A percentile compares a stretch with the other conserved stretches of the same genome.
Evolutionary conservation across 2,888 invertebrate species (phyloP).

Genomic region (Chromoteleia sp.): DNA sequence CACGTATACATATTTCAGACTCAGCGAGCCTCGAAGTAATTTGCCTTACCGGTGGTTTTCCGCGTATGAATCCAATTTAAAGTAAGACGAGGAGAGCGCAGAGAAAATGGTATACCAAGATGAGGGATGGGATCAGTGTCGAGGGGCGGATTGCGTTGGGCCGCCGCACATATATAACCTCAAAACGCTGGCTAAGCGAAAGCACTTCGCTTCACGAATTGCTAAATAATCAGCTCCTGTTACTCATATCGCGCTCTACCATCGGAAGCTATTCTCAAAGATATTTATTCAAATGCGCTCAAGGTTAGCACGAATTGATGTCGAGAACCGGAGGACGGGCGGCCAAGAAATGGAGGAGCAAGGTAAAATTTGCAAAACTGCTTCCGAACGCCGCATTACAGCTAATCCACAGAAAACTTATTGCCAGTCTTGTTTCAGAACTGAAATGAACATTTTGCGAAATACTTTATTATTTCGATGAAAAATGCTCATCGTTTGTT

Average conservation of each 20-base stretch:
- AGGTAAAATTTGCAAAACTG: slow-evolving; percentile 26
- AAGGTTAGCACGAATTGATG: slow-evolving; percentile 37
- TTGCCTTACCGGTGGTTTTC: slow-evolving; percentile 73
- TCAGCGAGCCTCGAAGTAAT: slow-evolving; percentile 75
- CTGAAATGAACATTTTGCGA: not conserved
- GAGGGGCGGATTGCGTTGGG: slow-evolving; percentile 62
- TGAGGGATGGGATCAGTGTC: slow-evolving; percentile 68
- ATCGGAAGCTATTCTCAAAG: slow-evolving; percentile 58
- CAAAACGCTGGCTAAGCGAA: slow-evolving; percentile 75
- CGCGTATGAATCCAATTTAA: slow-evolving; percentile 78
- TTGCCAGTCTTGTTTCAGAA: slow-evolving; percentile 15
- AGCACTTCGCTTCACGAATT: slow-evolving; percentile 73
- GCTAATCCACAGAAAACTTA: slow-evolving; percentile 35
- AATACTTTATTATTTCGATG: not conserved
- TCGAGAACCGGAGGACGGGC: not conserved
- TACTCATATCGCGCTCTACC: slow-evolving; percentile 68
- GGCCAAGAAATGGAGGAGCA: not conserved
- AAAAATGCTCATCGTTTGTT: not conserved
- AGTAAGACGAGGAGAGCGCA: slow-evolving; percentile 72
- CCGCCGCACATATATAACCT: slow-evolving; percentile 65
- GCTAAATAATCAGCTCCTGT: slow-evolving; percentile 76
- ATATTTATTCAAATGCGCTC: slow-evolving; percentile 69
- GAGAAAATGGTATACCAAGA: slow-evolving; percentile 69
- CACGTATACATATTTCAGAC: slow-evolving; percentile 64
- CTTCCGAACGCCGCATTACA: slow-evolving; percentile 24